Evolutionary conservation across 2,113 vertebrate genomes (phyloP).

Genomic region (Spea bombifrons): DNA sequence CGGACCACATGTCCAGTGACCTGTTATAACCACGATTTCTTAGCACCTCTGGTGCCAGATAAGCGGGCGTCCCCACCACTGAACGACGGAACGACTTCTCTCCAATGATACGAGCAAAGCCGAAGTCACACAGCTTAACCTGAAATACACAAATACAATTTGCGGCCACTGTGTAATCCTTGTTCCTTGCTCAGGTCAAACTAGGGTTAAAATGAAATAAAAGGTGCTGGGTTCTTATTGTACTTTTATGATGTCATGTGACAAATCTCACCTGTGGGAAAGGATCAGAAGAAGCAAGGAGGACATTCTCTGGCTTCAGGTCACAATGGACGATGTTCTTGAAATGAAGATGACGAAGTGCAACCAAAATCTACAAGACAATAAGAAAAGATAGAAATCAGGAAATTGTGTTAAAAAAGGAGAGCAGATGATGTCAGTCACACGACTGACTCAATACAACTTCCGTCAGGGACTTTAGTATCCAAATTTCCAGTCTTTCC

Average conservation of each 20-base stretch:
- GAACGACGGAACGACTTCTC: conserved; percentile 92
- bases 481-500: not conserved
- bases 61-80: conserved; percentile 87
- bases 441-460: not conserved
- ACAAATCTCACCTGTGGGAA: conserved; percentile 83
- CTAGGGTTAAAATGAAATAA: too few species aligned
- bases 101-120: conserved; percentile 88
- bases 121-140: conserved; percentile 92
- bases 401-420: not conserved
- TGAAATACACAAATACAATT: conserved; percentile 45
- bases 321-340: conserved; percentile 99
- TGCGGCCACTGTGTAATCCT: too few species aligned
- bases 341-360: conserved; percentile 94
- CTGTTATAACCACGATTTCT: conserved; percentile 91
- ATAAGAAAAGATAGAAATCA: not conserved
- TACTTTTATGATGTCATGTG: conserved; percentile 10
- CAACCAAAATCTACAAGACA: conserved; percentile 83
- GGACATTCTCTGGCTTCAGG: conserved; percentile 95
- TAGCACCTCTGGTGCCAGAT: conserved; percentile 84
- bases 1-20: conserved; percentile 91
- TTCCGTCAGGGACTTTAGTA: not conserved
- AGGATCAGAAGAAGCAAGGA: conserved; percentile 89
- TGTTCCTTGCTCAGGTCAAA: too few species aligned
- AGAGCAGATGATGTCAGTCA: not conserved
- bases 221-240: too few species aligned